Conservation (phyloP, 2,797 vertebrate species). For the Potorous gilbertii region DNA sequence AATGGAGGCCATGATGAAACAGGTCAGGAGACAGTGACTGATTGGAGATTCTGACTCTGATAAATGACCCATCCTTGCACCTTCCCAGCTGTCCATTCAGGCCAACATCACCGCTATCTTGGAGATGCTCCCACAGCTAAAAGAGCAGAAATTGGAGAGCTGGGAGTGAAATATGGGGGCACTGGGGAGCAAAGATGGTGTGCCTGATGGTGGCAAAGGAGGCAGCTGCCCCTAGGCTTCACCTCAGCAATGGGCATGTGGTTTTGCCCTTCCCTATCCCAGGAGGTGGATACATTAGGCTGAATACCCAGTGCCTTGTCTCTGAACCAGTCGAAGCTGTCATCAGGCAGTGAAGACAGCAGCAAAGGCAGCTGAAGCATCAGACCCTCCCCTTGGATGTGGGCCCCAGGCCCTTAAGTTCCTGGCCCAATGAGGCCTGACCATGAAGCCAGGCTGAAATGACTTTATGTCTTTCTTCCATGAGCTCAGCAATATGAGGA, state of each 20-base stretch:
- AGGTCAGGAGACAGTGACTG: conserved; percentile 87
- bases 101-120: conserved; percentile 84
- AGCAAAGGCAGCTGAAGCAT: conserved; percentile 83
- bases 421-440: neutral
- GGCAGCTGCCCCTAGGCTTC: accelerated
- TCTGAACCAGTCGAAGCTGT: conserved; percentile 91
- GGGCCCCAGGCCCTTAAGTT: neutral
- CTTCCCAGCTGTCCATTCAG: accelerated
- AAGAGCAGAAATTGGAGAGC: conserved; percentile 87
- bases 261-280: accelerated
- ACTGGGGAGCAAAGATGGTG: conserved; percentile 83
- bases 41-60: conserved; percentile 92
- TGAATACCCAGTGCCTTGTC: conserved; percentile 80
- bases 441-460: neutral
- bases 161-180: conserved; percentile 91
- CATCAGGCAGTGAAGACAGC: conserved; percentile 92
- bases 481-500: neutral
- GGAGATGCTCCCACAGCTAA: conserved; percentile 87
- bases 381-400: neutral
- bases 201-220: conserved; percentile 90
- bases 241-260: accelerated
- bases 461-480: neutral
- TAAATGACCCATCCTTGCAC: conserved; percentile 73
- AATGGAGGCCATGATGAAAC: conserved; percentile 88
- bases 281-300: accelerated